Base-by-base conservation (phyloP, 2,888 invertebrate genomes). In the Rhorus exstirpatorius region DNA sequence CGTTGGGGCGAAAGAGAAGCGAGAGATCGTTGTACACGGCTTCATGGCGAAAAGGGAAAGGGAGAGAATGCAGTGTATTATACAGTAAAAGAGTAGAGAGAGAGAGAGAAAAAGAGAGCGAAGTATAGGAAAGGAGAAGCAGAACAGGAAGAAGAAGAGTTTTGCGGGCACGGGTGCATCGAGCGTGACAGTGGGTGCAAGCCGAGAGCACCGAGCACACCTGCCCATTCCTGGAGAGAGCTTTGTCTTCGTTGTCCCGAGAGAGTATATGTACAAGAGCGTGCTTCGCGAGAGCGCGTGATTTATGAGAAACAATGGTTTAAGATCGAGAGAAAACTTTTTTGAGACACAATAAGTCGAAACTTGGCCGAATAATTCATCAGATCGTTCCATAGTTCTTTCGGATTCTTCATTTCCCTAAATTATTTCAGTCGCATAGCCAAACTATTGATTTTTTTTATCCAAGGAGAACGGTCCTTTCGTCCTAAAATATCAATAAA, bases 161-260 rank as follows among this genome's bases (percentile, higher is more conserved):
- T 84, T 87, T 87, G 88, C 87, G 86, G 86, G 86, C 90, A 90
- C 91, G 92, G 91, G 91, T 90, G 92, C 91, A 91, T 87, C 86
- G 84, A 91, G 92, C 92, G 92, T 92, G 92, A 92, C 92, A 92
- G 91, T 92, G 92, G 92, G 90, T 91, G 87, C 86, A 41, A 75
- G 74, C 21, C 53, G 51, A 49, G 14, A 81, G 89, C 88, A 79
- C 86, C 26, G 8, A 24, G 89, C 85, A 90, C 92, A 92, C 92
- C 92, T 92, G 92, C 92, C 89, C 91, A 90, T 92, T 92, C 91
- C 88, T 89, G 87, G 88, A 76, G 78, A 79, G 72, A 83, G 79
- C 83, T 74, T 77, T 63, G 75, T 79, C 76, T 76, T 68, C 60
- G 53, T 60, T 79, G 71, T 35, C 35, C 65, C 46, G 58, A 55